Percentiles rank a stretch among this genome's conserved stretches.
These are phyloP conservation scores for Pristiophorus japonicus DNA, from an alignment of 2,113 vertebrate genomes.

Conservation along the genomic window DNA sequence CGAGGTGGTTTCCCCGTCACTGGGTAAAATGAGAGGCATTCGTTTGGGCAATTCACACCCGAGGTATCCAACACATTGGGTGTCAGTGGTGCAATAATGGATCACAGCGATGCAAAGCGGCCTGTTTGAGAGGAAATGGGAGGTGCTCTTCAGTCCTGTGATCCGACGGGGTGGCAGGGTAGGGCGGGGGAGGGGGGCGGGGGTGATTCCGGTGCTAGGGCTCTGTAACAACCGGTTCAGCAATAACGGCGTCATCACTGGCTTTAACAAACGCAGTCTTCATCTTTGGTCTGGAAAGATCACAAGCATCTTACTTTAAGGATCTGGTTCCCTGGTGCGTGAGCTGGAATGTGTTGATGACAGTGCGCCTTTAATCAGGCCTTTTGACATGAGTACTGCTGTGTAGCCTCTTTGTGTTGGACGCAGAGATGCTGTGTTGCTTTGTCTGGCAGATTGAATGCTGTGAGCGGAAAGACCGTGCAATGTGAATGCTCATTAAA, in stretches of 20 bases:
- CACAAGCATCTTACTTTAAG: not conserved
- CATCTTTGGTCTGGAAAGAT: not conserved
- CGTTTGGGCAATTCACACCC: not conserved
- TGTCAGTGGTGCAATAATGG: not conserved
- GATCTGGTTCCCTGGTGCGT: not conserved
- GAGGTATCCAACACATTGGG: not conserved
- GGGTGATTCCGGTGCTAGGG: not conserved
- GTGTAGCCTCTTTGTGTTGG: not conserved
- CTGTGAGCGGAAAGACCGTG: not conserved
- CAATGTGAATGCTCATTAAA: not conserved
- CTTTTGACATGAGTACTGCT: not conserved
- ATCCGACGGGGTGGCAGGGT: too few relatives aligned
- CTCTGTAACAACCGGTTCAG: not conserved
- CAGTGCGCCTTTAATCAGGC: not conserved
- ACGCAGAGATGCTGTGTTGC: not conserved
- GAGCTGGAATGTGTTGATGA: not conserved
- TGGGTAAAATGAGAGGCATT: not conserved
- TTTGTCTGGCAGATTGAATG: not conserved
- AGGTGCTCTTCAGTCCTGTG: not conserved
- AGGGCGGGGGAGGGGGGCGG: not conserved
- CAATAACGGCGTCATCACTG: not conserved
- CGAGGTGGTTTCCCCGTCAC: not conserved
- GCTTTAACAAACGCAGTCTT: not conserved
- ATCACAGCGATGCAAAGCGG: not conserved
- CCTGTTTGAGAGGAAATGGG: not conserved